phyloP scores from a whole-genome alignment of 2,888 invertebrate genomes.

The Rhimphoctona megacephalus region DNA sequence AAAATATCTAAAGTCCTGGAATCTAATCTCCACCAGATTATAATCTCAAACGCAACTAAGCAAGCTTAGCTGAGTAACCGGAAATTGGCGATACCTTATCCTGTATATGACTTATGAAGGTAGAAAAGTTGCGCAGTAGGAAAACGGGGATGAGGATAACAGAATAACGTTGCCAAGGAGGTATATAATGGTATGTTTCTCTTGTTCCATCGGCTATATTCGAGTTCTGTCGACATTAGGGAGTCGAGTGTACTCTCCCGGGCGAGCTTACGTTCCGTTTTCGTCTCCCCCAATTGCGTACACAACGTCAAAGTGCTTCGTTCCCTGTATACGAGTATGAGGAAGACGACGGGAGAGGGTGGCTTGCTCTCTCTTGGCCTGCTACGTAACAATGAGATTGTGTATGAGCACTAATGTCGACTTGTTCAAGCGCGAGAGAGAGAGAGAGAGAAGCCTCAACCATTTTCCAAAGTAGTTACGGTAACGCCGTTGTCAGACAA shows the following conservation, averaged over 20 bases:
- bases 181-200: conserved; percentile 56
- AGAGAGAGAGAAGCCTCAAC: conserved; percentile 35
- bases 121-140: conserved; percentile 15
- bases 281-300: conserved; percentile 30
- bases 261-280: conserved; percentile 21
- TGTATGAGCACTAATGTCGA: conserved; percentile 31
- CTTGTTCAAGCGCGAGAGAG: conserved; percentile 27
- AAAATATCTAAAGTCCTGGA: neutral
- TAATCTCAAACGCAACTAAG: neutral
- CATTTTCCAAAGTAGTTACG: conserved; percentile 64
- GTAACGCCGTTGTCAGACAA: conserved; percentile 63
- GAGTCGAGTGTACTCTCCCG: conserved; percentile 29
- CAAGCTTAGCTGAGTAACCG: neutral
- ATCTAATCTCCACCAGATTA: neutral
- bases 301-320: conserved; percentile 60
- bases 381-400: neutral
- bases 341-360: neutral
- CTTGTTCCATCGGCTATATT: conserved; percentile 41
- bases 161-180: conserved; percentile 27
- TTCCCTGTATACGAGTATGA: neutral
- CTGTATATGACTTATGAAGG: neutral
- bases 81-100: conserved; percentile 20
- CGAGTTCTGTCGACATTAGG: conserved; percentile 28
- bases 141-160: conserved; percentile 25
- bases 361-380: conserved; percentile 41